phyloP scores from a whole-genome alignment of 2,113 vertebrate species.

The Pluvialis apricaria region DNA sequence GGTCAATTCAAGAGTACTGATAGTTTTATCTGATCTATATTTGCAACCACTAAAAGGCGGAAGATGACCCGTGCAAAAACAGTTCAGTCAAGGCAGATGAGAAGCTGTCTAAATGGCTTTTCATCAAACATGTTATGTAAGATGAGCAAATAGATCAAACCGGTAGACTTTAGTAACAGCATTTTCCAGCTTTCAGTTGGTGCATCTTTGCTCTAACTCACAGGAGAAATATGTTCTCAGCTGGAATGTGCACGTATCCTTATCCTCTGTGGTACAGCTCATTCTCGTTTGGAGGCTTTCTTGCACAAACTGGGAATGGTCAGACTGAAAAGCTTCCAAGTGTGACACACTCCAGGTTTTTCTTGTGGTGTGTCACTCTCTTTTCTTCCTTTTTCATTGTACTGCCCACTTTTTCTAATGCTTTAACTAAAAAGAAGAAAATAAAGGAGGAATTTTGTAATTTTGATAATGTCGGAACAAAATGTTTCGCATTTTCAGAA shows the following conservation, averaged over 20 bases:
- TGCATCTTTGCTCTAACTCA: slow-evolving; percentile 53
- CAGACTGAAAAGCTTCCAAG: slow-evolving; percentile 24
- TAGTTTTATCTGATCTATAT: neutral
- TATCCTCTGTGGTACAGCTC: slow-evolving; percentile 37
- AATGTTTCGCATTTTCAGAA: slow-evolving; percentile 62
- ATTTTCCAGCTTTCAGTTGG: slow-evolving; percentile 10
- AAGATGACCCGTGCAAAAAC: neutral
- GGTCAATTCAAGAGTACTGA: neutral
- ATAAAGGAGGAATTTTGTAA: slow-evolving; percentile 8
- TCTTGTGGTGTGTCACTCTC: neutral
- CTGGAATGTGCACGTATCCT: slow-evolving; percentile 39
- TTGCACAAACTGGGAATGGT: slow-evolving; percentile 44
- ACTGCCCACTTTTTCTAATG: neutral
- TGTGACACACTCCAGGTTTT: slow-evolving; percentile 40
- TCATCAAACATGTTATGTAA: neutral
- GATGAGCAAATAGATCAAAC: slow-evolving; percentile 1
- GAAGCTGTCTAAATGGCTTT: neutral
- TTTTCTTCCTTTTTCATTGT: neutral
- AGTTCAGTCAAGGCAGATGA: neutral
- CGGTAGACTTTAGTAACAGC: neutral
- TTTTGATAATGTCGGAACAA: slow-evolving; percentile 14
- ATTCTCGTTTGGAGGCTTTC: slow-evolving; percentile 35
- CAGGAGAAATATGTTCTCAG: slow-evolving; percentile 48
- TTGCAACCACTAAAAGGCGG: neutral
- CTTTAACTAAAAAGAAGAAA: neutral